These are phyloP conservation scores for Carassius carassius DNA, from an alignment of 2,113 vertebrate genomes.

Conservation along the genomic window DNA sequence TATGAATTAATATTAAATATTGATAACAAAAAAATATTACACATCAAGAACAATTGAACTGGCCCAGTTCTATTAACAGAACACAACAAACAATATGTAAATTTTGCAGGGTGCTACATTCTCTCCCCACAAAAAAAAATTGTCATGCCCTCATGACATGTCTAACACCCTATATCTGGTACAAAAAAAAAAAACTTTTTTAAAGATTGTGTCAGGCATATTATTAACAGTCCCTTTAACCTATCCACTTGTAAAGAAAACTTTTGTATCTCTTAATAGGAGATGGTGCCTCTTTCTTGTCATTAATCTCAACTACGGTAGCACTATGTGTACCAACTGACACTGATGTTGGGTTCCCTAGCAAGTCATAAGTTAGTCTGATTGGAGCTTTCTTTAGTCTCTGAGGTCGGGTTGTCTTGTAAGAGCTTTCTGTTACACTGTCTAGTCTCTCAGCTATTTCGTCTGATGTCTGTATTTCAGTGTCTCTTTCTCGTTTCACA, in stretches of 20 bases:
- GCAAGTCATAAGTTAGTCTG: constrained; percentile 1
- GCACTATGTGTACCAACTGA: not conserved
- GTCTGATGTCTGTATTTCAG: not conserved
- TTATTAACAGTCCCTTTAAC: constrained; percentile 3
- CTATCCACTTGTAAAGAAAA: constrained; percentile 3
- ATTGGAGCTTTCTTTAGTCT: constrained; percentile 15
- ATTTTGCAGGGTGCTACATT: too few relatives aligned
- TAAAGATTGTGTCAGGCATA: not conserved
- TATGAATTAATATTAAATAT: too few relatives aligned
- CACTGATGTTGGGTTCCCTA: not conserved
- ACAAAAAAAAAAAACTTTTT: not conserved
- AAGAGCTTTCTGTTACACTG: not conserved
- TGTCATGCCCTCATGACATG: not conserved
- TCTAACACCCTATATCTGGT: not conserved
- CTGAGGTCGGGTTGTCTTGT: not conserved
- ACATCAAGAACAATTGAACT: too few relatives aligned
- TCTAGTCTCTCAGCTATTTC: not conserved
- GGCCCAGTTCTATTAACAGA: too few relatives aligned
- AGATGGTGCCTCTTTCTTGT: not conserved
- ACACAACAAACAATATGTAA: too few relatives aligned
- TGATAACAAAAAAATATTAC: too few relatives aligned
- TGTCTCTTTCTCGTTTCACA: not conserved
- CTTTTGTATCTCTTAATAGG: not conserved
- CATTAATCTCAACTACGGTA: not conserved
- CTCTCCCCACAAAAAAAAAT: too few relatives aligned